Conservation (phyloP, 2,113 vertebrate species). For the Pluvianellus socialis region DNA sequence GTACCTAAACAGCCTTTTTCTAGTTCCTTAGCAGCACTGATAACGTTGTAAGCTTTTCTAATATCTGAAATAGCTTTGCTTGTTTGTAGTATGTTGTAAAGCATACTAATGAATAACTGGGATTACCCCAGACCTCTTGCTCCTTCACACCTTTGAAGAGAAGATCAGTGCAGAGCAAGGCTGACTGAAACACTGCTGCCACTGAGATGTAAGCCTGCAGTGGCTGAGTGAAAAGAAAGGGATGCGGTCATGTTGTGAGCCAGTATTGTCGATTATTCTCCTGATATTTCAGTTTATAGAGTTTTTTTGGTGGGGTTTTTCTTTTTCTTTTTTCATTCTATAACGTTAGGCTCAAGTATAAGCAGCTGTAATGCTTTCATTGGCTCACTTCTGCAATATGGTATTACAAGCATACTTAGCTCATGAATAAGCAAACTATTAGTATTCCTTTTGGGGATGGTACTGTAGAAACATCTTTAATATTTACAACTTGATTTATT, state of each 20-base stretch:
- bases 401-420: not conserved
- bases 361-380: not conserved
- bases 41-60: not conserved
- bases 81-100: not conserved
- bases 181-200: not conserved
- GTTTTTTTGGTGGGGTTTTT: not conserved
- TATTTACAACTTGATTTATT: not conserved
- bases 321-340: not conserved
- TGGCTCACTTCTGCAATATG: not conserved
- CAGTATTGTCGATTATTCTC: not conserved
- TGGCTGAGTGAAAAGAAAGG: not conserved
- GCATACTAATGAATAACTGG: not conserved
- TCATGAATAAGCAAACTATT: not conserved
- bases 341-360: not conserved
- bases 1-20: not conserved
- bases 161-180: not conserved
- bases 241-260: fast-evolving
- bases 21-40: not conserved
- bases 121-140: not conserved
- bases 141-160: not conserved
- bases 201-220: not conserved
- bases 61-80: not conserved
- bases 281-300: not conserved
- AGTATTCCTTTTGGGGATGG: not conserved
- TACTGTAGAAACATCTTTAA: not conserved